Percentiles rank a stretch among this genome's conserved stretches.
Conservation (phyloP, 92 coral and sea anemone species). For the Bergia puertoricense region DNA sequence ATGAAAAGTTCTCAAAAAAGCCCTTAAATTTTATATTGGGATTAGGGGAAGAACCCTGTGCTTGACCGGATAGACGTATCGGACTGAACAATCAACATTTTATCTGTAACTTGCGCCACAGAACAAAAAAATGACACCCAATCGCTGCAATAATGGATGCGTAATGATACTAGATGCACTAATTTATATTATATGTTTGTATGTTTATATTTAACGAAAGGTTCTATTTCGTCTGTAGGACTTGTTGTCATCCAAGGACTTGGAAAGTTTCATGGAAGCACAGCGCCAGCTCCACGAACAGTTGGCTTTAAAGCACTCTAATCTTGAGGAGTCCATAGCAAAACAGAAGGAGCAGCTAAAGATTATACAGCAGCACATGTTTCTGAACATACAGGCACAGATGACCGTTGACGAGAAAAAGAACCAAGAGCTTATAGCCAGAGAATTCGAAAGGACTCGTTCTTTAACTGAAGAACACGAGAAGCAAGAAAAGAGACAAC, state of each 20-base stretch:
- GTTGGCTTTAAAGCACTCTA: constrained; percentile 73
- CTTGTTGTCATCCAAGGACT: constrained; percentile 64
- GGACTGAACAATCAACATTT: too few relatives aligned
- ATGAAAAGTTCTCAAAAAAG: too few relatives aligned
- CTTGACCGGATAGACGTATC: too few relatives aligned
- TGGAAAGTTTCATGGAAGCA: constrained; percentile 78
- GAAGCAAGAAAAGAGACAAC: constrained; percentile 63
- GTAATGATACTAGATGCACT: too few relatives aligned
- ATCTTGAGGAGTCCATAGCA: constrained; percentile 71
- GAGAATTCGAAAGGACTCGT: constrained; percentile 64
- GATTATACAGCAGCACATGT: constrained; percentile 90
- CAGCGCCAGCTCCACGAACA: constrained; percentile 88
- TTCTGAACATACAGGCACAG: constrained; percentile 91
- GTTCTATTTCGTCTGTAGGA: constrained; percentile 48
- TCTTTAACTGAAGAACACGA: constrained; percentile 69
- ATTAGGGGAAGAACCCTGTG: too few relatives aligned
- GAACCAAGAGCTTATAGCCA: constrained; percentile 66
- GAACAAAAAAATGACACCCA: too few relatives aligned
- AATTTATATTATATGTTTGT: too few relatives aligned
- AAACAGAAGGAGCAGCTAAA: constrained; percentile 80
- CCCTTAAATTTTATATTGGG: too few relatives aligned
- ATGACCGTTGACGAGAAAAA: constrained; percentile 70
- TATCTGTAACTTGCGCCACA: too few relatives aligned
- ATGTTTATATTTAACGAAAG: background rate
- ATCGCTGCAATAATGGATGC: too few relatives aligned